Evolutionary conservation across 2,797 vertebrate species (phyloP).

Genomic region (Taenioides sp.): DNA sequence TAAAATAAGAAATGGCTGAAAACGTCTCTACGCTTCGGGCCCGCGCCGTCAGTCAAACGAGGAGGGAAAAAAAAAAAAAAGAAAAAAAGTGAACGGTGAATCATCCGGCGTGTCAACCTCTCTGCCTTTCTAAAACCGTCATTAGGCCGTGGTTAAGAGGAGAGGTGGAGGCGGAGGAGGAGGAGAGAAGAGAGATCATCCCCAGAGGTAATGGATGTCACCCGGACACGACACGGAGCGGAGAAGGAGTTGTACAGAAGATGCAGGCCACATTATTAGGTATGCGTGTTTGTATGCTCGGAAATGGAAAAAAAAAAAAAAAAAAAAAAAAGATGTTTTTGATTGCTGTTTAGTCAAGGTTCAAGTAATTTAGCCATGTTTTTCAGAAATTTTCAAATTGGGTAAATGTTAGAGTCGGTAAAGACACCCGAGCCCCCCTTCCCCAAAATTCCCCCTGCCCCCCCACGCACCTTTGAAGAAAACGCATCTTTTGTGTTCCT

Average conservation of each 20-base stretch:
- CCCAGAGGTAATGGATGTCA: neutral
- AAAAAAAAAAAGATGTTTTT: too few relatives aligned
- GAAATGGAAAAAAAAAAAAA: neutral
- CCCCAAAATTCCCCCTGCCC: too few relatives aligned
- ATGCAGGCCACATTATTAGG: neutral
- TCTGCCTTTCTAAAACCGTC: slow-evolving; percentile 6
- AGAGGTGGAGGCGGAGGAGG: neutral
- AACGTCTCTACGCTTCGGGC: slow-evolving; percentile 66
- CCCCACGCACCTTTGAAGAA: too few relatives aligned
- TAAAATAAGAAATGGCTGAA: slow-evolving; percentile 73
- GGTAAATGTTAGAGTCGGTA: too few relatives aligned
- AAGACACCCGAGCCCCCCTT: too few relatives aligned
- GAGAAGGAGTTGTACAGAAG: neutral
- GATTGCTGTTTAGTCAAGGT: too few relatives aligned
- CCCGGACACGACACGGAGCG: neutral
- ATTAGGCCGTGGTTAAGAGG: slow-evolving; percentile 1
- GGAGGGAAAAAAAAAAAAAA: neutral
- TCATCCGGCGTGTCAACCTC: slow-evolving; percentile 5
- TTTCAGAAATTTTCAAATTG: too few relatives aligned
- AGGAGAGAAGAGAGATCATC: neutral
- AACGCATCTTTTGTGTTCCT: too few relatives aligned
- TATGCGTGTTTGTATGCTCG: neutral
- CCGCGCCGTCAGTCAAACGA: neutral
- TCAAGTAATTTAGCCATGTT: too few relatives aligned
- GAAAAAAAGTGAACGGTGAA: neutral